Evolutionary conservation across 2,113 vertebrate genomes (phyloP), one percentile per base, ranked within the genome.

Genomic region (Macaca mulatta): DNA sequence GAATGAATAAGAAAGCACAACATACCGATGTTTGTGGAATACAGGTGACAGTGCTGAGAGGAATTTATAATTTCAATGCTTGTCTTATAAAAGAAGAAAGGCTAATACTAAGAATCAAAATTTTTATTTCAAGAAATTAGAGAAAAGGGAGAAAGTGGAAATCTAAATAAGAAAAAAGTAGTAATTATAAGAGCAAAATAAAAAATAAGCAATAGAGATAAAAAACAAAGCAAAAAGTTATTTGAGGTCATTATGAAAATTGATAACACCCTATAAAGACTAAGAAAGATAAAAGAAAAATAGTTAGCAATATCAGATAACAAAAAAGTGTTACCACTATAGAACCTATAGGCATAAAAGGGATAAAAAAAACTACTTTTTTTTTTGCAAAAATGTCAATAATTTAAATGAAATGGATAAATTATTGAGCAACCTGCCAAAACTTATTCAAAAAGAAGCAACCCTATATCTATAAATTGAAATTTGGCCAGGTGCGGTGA

Each of bases 161-260:
- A 30, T 72, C n/a, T 61, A 90, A 85, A 85, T 25, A 80, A 74
- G 50, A 84, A 86, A 8, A 38, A 86, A 91, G 59, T 23, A 84
- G 10, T 52, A 82, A 79, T 64, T 8, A n/a, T 40, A 45, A 93
- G 8, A 61, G 16, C 86, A 48, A 80, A 72, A 69, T 55, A 20
- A 13, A 64, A 72, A 74, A 55, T 27, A 74, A 52, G 8, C 2
- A 74, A 50, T n/a, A 79, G 38, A 70, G 55, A 57, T 70, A 40
- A 40, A 79, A 90, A 83, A 22, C 17, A 32, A 87, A 80, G 52
- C 6, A 48, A 95, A 84, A 57, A 52, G 10, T 80, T 81, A 59
- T 16, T 84, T 30, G 9, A 92, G 82, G 80, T 96, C 20, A 92
- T 86, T 85, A 43, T 59, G 43, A 93, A 93, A 84, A 93, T 17